These are phyloP conservation scores for Bos javanicus DNA, from an alignment of 2,113 vertebrate genomes.

Conservation along the genomic window DNA sequence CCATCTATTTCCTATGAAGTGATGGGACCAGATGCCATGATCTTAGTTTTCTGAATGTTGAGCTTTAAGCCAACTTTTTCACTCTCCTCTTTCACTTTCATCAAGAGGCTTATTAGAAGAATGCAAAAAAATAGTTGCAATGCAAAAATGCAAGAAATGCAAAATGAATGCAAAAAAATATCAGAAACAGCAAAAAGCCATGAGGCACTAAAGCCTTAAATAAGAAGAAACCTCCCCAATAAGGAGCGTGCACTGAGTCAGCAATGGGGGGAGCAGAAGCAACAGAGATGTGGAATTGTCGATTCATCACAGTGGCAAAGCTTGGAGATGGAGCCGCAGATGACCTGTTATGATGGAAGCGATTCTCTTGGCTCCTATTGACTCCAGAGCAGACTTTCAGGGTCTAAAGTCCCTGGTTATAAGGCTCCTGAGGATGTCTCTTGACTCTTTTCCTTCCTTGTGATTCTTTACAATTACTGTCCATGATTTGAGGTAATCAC, in stretches of 20 bases:
- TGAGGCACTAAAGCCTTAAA: background rate
- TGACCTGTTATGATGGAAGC: background rate
- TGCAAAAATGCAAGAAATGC: background rate
- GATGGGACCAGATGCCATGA: too few species aligned
- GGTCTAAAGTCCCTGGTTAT: background rate
- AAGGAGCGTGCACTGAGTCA: background rate
- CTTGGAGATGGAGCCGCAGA: accelerated
- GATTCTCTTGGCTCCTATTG: background rate
- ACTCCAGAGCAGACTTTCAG: background rate
- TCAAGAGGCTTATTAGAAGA: background rate
- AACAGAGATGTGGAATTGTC: background rate
- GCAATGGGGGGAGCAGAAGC: background rate
- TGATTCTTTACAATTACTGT: background rate
- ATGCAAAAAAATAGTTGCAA: background rate
- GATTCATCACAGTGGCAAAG: background rate
- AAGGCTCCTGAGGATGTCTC: background rate
- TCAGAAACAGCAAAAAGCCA: background rate
- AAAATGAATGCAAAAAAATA: background rate
- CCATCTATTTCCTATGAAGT: too few species aligned
- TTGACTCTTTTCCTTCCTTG: background rate
- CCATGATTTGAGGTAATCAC: background rate
- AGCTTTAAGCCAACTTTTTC: too few species aligned
- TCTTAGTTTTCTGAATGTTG: too few species aligned
- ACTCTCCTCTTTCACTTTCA: too few species aligned
- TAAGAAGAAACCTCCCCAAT: background rate